Evolutionary conservation across 2,113 vertebrate genomes (phyloP).

Genomic region (Bambusicola thoracicus): DNA sequence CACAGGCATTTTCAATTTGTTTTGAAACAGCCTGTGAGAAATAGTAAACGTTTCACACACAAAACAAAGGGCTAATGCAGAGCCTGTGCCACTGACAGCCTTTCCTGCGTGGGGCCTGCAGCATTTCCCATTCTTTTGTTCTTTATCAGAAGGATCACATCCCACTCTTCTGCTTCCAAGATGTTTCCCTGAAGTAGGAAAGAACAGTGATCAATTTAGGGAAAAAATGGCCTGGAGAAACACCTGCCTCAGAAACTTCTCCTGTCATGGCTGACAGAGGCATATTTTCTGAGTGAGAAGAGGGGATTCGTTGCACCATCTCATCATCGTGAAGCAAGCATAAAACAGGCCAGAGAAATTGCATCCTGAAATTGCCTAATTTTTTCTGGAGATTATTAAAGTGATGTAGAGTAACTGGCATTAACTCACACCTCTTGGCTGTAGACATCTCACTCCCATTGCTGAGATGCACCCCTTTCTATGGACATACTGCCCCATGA

Average conservation of each 20-base stretch:
- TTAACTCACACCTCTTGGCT: background rate
- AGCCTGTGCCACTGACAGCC: background rate
- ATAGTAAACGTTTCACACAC: background rate
- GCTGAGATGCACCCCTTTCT: background rate
- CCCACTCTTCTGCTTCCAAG: background rate
- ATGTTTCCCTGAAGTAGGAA: background rate
- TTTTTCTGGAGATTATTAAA: background rate
- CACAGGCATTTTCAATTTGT: background rate
- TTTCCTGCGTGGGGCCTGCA: background rate
- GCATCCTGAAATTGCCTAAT: background rate
- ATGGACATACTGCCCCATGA: accelerated
- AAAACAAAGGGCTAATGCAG: background rate
- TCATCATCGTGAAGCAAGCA: background rate
- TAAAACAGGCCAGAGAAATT: background rate
- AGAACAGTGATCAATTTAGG: background rate
- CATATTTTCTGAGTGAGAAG: background rate
- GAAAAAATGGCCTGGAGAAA: background rate
- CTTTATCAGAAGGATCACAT: background rate
- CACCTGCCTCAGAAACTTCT: background rate
- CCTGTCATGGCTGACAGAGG: background rate
- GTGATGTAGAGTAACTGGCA: background rate
- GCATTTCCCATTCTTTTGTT: background rate
- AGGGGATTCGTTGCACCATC: background rate
- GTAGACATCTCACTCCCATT: background rate
- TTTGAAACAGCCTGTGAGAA: background rate